These are phyloP conservation scores for Meganola albula DNA, from an alignment of 2,888 invertebrate species.

Conservation along the genomic window DNA sequence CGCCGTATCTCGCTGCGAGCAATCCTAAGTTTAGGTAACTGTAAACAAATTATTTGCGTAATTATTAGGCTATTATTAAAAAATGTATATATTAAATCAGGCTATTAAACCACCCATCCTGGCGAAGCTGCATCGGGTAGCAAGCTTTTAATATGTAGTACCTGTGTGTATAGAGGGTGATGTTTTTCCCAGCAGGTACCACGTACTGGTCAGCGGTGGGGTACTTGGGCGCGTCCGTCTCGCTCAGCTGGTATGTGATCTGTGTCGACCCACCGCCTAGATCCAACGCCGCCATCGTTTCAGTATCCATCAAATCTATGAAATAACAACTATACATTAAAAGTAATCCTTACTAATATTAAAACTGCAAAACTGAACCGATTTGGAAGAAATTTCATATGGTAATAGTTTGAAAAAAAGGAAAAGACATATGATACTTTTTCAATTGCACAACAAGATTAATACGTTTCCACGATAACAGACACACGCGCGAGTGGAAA, in stretches of 20 bases:
- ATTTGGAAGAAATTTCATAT: no score
- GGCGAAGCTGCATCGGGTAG: no score
- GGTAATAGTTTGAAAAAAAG: no score
- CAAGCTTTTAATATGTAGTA: no score
- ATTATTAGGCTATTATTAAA: no score
- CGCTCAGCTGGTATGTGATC: slow-evolving; percentile 75
- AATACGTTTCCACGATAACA: no score
- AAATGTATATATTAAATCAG: no score
- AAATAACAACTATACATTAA: neutral
- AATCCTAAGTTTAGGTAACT: slow-evolving; percentile 95
- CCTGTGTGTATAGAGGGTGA: slow-evolving; percentile 71
- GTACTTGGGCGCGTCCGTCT: slow-evolving; percentile 26
- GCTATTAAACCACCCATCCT: no score
- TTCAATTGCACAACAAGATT: no score
- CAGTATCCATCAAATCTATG: slow-evolving; percentile 45
- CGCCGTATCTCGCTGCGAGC: slow-evolving; percentile 91
- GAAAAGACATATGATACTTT: no score
- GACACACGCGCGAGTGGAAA: no score
- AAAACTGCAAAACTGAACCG: no score
- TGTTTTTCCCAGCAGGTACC: slow-evolving; percentile 58
- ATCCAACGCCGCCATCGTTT: slow-evolving; percentile 90
- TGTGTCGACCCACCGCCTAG: slow-evolving; percentile 91
- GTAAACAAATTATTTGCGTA: slow-evolving; percentile 32
- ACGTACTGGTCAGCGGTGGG: slow-evolving; percentile 45
- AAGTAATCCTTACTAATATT: neutral